These are phyloP conservation scores for Cochlearius cochlearius DNA, from an alignment of 2,113 vertebrate species.

Conservation along the genomic window DNA sequence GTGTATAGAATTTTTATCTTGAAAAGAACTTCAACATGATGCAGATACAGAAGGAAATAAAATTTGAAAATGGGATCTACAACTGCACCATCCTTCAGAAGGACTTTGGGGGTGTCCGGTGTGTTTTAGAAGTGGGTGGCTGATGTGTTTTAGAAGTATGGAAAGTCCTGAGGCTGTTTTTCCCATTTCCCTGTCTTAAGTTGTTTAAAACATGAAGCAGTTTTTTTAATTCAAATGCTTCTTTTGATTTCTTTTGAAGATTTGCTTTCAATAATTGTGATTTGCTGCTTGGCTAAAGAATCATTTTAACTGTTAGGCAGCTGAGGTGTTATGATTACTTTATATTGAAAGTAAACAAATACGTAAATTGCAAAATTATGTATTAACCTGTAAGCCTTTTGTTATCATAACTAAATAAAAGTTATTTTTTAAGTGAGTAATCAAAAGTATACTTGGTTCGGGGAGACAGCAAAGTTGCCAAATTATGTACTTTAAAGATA, in stretches of 20 bases:
- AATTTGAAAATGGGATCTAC: background rate
- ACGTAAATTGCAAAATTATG: background rate
- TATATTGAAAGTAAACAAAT: background rate
- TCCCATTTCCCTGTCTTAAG: background rate
- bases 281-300: background rate
- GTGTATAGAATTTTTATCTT: background rate
- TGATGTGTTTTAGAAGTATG: background rate
- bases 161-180: background rate
- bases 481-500: background rate
- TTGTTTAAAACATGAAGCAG: background rate
- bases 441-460: background rate
- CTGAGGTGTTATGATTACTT: background rate
- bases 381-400: background rate
- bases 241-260: background rate
- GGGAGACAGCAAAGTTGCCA: background rate
- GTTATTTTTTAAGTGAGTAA: background rate
- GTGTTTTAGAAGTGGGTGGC: background rate
- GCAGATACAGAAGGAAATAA: background rate
- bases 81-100: background rate
- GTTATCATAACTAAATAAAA: background rate
- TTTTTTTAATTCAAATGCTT: background rate
- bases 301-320: background rate
- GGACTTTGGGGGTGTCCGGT: fast-evolving
- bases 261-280: background rate
- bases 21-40: background rate